Percentiles rank a stretch among this genome's conserved stretches.
Conservation (phyloP, 2,797 vertebrate genomes). For the Anas bahamensis region DNA sequence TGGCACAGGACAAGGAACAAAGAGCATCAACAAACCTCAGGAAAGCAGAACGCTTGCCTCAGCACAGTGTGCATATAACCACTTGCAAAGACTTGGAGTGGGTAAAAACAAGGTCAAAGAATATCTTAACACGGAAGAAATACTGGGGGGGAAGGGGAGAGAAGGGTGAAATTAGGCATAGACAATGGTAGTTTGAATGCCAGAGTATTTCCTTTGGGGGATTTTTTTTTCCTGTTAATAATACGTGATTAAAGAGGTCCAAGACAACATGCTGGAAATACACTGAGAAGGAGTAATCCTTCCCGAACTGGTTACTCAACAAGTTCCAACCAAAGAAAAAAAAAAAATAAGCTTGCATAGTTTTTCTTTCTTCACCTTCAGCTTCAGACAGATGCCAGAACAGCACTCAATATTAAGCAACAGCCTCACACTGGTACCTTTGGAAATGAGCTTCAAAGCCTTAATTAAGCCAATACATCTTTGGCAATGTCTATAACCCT, state of each 20-base stretch:
- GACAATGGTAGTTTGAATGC: background rate
- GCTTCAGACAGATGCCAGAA: background rate
- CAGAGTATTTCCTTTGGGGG: background rate
- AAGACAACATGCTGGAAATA: background rate
- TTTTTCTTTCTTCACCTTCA: background rate
- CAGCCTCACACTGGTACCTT: background rate
- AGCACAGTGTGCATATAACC: background rate
- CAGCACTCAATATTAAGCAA: background rate
- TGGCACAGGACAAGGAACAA: background rate
- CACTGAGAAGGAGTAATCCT: background rate
- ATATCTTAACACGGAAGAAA: background rate
- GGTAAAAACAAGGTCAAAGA: background rate
- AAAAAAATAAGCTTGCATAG: background rate
- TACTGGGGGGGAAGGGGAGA: background rate
- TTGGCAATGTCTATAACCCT: conserved; percentile 33
- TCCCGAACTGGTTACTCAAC: background rate
- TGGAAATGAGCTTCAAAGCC: conserved; percentile 2
- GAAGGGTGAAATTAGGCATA: background rate
- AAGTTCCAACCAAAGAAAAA: background rate
- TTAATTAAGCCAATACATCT: conserved; percentile 45
- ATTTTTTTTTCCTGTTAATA: background rate
- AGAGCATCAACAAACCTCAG: background rate
- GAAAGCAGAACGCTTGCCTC: background rate
- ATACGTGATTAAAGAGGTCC: background rate
- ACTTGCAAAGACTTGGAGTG: background rate